These are phyloP conservation scores for Frankliniella fusca DNA, from an alignment of 2,888 invertebrate species.

Conservation along the genomic window DNA sequence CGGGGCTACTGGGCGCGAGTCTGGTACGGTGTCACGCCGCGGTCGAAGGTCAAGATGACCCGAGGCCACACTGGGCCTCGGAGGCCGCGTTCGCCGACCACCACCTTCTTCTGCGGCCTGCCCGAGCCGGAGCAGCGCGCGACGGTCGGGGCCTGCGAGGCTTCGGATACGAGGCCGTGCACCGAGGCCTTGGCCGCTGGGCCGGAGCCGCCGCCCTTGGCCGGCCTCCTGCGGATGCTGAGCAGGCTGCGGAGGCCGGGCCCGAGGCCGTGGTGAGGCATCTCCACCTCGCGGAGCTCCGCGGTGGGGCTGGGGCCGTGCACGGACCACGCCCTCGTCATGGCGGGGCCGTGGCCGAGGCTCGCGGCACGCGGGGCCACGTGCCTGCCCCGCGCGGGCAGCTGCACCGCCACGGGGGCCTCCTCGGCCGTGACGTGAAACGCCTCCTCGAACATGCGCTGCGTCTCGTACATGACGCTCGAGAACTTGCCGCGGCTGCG, in stretches of 20 bases:
- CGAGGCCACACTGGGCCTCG: slow-evolving; percentile 38
- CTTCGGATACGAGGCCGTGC: not conserved
- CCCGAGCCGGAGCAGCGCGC: not conserved
- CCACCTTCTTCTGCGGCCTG: slow-evolving; percentile 35
- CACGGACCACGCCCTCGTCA: not conserved
- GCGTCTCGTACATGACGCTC: slow-evolving; percentile 13
- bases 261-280: slow-evolving; percentile 1
- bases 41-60: slow-evolving; percentile 38
- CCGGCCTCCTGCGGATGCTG: slow-evolving; percentile 11
- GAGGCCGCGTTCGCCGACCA: slow-evolving; percentile 35
- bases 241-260: slow-evolving; percentile 24
- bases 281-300: slow-evolving; percentile 1
- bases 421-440: not conserved
- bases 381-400: not conserved
- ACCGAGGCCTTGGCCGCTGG: not conserved
- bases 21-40: slow-evolving; percentile 35
- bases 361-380: not conserved
- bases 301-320: slow-evolving; percentile 2
- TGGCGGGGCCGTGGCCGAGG: not conserved
- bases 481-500: slow-evolving; percentile 8
- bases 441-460: slow-evolving; percentile 21
- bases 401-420: slow-evolving; percentile 13
- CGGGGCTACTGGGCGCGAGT: not conserved
- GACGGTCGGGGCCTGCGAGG: not conserved
- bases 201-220: not conserved